Conservation (phyloP, 2,113 vertebrate species). For the Misgurnus mizolepis region DNA sequence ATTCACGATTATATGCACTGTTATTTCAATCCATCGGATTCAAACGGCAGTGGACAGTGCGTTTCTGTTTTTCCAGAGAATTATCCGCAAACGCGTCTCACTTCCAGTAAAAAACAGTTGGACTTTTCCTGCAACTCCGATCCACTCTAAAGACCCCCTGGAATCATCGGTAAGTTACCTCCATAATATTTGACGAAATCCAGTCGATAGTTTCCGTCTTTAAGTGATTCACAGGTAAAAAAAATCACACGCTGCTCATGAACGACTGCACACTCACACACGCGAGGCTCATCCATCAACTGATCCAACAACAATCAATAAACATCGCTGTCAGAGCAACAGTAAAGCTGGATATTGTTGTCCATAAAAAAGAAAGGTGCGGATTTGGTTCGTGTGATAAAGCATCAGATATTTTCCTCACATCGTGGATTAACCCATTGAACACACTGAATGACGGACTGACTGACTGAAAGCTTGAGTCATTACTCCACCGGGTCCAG, state of each 20-base stretch:
- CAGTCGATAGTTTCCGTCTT: background rate
- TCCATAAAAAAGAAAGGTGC: constrained; percentile 3
- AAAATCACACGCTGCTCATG: background rate
- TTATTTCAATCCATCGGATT: constrained; percentile 37
- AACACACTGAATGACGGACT: constrained; percentile 24
- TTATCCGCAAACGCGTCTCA: constrained; percentile 43
- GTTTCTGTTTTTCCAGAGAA: background rate
- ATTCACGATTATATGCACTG: constrained; percentile 15
- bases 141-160: constrained; percentile 25
- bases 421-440: constrained; percentile 49
- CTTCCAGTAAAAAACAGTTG: constrained; percentile 48
- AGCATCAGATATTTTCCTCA: constrained; percentile 32
- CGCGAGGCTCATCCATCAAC: constrained; percentile 5
- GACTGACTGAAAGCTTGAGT: constrained; percentile 28
- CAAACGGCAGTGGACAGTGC: constrained; percentile 1
- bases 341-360: constrained; percentile 23
- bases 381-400: background rate
- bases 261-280: background rate
- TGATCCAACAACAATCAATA: constrained; percentile 30
- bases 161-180: background rate
- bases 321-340: constrained; percentile 29
- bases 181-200: background rate
- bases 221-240: constrained; percentile 16
- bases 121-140: constrained; percentile 63
- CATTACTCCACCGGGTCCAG: constrained; percentile 40